Evolutionary conservation across 2,888 invertebrate genomes (phyloP), one percentile per base, ranked within the genome.

Genomic region (Apeira syringaria): DNA sequence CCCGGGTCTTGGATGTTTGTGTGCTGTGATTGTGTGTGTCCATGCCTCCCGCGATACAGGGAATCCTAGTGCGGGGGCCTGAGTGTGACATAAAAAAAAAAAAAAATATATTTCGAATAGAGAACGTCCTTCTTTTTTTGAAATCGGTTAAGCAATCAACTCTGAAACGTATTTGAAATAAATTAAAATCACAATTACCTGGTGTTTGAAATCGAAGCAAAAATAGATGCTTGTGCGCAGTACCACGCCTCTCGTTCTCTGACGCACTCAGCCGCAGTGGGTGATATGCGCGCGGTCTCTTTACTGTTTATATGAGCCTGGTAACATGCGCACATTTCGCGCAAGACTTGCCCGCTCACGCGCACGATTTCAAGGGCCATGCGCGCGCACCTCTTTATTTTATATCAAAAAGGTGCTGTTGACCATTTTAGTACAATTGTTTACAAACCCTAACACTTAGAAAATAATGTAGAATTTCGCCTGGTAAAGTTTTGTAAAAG

Each of bases 291-390:
- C 27, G 20, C 7, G 10, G 51, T 32, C 47, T 61, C 64, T 59
- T 51, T 42, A 20, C 18, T 34, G 10, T 39, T 63, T 59, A 73
- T 82, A 72, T 25, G 51, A 58, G 62, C 85, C 84, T 85, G 62
- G 84, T 85, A 81, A 64, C 64, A 78, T 79, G 89, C 87, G 89
- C 89, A 88, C 87, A 77, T 79, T 86, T 87, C 86, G 88, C 88
- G 88, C 89, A 89, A 85, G 80, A 79, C 75, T 46, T 72, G 74
- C 75, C 75, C 75, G 70, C 69, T 74, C 74, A 75, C 77, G 86
- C 86, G 85, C 85, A 81, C 64, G 64, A 50, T 61, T 59, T 67
- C 74, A 73, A 64, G 77, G 72, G 60, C 64, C 64, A 64, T 74
- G 80, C 80, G 86, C 82, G 80, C 77, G 79, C 81, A 48, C 68